Evolutionary conservation across 2,797 vertebrate genomes (phyloP).

Genomic region (Acomys russatus): DNA sequence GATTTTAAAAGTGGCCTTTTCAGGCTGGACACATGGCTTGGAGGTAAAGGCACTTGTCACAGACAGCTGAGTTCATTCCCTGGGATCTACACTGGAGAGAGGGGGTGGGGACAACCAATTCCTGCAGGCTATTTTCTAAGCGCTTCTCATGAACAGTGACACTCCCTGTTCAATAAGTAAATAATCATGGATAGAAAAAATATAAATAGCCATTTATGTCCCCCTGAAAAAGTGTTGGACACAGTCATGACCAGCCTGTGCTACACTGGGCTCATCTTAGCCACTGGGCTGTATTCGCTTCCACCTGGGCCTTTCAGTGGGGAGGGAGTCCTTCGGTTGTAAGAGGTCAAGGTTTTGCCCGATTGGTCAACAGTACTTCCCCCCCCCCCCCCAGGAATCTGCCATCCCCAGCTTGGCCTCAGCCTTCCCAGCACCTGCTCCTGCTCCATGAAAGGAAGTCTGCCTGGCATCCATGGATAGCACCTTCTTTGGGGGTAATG

Average conservation of each 20-base stretch:
- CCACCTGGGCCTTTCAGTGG: background rate
- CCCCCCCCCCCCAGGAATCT: background rate
- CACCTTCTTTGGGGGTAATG: background rate
- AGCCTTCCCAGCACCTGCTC: background rate
- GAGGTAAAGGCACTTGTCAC: background rate
- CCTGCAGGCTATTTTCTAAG: background rate
- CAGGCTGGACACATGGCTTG: no score
- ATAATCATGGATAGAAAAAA: background rate
- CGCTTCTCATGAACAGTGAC: background rate
- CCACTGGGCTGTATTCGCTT: background rate
- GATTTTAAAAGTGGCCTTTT: background rate
- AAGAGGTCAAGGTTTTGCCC: background rate
- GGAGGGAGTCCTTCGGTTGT: background rate
- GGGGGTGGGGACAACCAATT: no score
- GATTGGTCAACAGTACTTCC: background rate
- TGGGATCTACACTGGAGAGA: background rate
- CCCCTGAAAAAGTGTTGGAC: background rate
- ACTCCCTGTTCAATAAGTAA: background rate
- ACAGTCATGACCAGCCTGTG: background rate
- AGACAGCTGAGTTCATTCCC: background rate
- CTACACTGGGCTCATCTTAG: background rate
- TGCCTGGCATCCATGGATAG: background rate
- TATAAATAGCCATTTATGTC: background rate
- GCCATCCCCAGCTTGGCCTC: background rate
- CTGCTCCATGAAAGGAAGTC: background rate